Evolutionary conservation across 1,140 invertebrate species (phyloP), one percentile per base, ranked within the genome.

Genomic region (Lepidurus packardi): DNA sequence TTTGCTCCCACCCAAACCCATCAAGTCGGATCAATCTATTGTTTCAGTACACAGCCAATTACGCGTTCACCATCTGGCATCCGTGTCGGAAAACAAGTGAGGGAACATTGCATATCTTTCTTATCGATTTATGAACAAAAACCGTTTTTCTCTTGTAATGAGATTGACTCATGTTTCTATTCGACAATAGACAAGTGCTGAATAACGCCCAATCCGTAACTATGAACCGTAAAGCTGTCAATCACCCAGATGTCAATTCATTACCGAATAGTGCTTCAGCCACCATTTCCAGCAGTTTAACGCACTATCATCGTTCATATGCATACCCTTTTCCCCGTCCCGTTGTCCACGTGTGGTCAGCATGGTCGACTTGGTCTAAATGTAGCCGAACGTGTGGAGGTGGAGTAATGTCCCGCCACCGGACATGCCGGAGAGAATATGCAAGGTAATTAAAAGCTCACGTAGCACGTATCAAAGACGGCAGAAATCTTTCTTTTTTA

Each of bases 371-470:
- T 0, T 88, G 87, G 87, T 83, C 85, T 3, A 79, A 81, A 7
- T 88, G 87, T 80, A 84, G 84, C 8, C 79, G 85, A 13, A 83
- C 84, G 2, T 88, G 87, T 82, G 87, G 86, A 0, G 86, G 84
- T n/a, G 87, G 87, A 10, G 84, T 88, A 16, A 83, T 73, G 45
- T 53, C 45, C 44, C 76, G 78, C 43, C 75, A 79, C 47, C 74
- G 78, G 42, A 79, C 78, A 43, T 79, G 78, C 73, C 44, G 78
- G 9, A 21, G 75, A 7, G 78, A 79, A 73, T 79, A 79, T 74
- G 78, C 78, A 13, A 76, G 78, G 78, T 79, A 24, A 77, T 16
- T 45, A 21, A 2, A 75, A 41, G 42, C 21, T 24, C 73, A 24
- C 5, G 8, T 42, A 0, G 34, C 24, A 73, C 16, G 25, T 6